Evolutionary conservation across 2,797 vertebrate species (phyloP), one percentile per base, ranked within the genome.

Genomic region (Periparus ater): DNA sequence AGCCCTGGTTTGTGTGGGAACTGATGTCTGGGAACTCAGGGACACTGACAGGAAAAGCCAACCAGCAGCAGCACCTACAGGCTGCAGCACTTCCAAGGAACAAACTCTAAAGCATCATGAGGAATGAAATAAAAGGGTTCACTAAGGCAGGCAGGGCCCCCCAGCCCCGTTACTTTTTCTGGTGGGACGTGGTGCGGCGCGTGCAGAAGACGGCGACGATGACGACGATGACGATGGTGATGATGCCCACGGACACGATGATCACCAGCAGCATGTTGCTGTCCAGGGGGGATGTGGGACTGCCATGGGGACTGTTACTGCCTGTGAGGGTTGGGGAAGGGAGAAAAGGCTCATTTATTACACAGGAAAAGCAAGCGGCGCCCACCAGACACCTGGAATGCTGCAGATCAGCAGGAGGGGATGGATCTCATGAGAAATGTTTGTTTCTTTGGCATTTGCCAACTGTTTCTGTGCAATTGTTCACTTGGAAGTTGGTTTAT

Each of bases 121-220:
- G 17, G 55, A 9, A 17, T 5, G 0, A 9, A 38, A 13, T 1
- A 6, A 0, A 0, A 26, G 47, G 17, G 7, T 7, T n/a, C 15
- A 6, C 10, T 3, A 0, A 4, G 38, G 1, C 68, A 40, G 42
- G 42, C 53, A 58, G 47, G 77, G 26, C 36, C 36, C 29, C 55
- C 29, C 10, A 4, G 40, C 30, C 40, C n/a, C 16, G 98, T 98
- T 98, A 99, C 99, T 99, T 99, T 74, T 99, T 99, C 97, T 99
- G 99, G 97, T 99, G 99, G 53, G 99, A 99, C 22, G 98, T 99
- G 67, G 99, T 99, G 30, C 99, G 99, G 5, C 99, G 98, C 1
- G 99, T 99, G 95, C 99, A 99, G 94, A 99, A 98, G 85, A 99
- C 98, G 5, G 99, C 99, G 2, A 99, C 98, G 34, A 99, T 98